Evolutionary conservation across 2,797 vertebrate genomes (phyloP).

Genomic region (Hirundo rustica): DNA sequence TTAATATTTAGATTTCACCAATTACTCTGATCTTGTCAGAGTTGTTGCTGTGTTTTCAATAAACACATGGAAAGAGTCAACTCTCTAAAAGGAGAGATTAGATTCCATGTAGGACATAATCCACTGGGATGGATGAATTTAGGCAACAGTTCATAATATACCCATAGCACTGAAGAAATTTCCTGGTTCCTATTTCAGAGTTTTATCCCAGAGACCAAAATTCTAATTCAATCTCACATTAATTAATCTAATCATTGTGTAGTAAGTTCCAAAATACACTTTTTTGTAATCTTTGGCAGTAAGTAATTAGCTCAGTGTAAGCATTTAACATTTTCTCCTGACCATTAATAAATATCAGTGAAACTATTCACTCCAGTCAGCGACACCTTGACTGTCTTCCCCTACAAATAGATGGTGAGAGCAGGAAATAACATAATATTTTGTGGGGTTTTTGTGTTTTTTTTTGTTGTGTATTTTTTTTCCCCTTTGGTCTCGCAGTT

Average conservation of each 20-base stretch:
- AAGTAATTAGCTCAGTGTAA: background rate
- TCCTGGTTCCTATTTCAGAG: background rate
- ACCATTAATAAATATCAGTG: background rate
- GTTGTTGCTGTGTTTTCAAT: background rate
- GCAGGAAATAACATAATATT: background rate
- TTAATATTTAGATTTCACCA: background rate
- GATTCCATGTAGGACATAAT: accelerated
- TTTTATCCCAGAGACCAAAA: background rate
- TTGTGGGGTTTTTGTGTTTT: background rate
- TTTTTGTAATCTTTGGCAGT: background rate
- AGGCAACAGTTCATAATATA: background rate
- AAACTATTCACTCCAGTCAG: background rate
- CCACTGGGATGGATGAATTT: background rate
- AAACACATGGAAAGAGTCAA: background rate
- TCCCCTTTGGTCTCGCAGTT: accelerated
- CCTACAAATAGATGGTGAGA: background rate
- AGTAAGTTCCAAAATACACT: background rate
- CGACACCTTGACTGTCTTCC: background rate
- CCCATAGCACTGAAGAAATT: background rate
- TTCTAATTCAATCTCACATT: background rate
- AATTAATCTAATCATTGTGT: background rate
- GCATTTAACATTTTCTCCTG: background rate
- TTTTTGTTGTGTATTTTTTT: background rate
- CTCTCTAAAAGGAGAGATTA: background rate
- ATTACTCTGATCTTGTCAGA: background rate